Evolutionary conservation across 2,113 vertebrate genomes (phyloP), one percentile per base, ranked within the genome.

Genomic region (Anseranas semipalmata): DNA sequence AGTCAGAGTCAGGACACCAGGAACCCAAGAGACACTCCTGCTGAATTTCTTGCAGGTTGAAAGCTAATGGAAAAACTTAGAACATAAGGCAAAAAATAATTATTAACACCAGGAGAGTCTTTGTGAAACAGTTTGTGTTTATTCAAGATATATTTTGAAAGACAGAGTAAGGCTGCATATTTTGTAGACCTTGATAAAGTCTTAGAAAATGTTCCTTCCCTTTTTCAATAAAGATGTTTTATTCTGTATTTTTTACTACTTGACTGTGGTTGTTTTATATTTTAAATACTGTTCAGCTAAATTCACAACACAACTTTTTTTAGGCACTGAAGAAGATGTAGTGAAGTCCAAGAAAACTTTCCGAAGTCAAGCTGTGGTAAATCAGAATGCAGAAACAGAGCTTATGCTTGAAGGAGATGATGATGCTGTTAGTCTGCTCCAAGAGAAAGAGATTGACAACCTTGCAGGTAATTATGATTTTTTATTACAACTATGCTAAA

Each of bases 381-480:
- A 97, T 97, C 99, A 99, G 97, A 99, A 98, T 93, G 97, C 98
- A 2, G 99, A 99, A 98, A 98, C 98, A 0, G 99, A 99, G 66
- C 98, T 99, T 67, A 98, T 99, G 98, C 97, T 99, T 82, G 99
- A 99, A 95, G 99, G 98, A 65, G 99, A 99, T 17, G 99, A 99
- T 18, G 99, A 99, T 73, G 97, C 98, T 4, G 98, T 98, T 96
- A 99, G 99, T 88, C 98, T 99, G 75, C 98, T 99, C 62, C 99
- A 99, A 88, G 99, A 99, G 96, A 99, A 99, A 78, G 99, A 99
- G 95, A 98, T 99, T 66, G 99, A 99, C 98, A 99, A 99, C 95
- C 97, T 99, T 74, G 99, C 99, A 97, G 99, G 99, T 99, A 98
- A 98, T 86, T 83, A 45, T 53, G 17, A 52, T 71, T 94, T 93